Evolutionary conservation across 2,113 vertebrate species (phyloP), one percentile per base, ranked within the genome.

Genomic region (Miniopterus natalensis): DNA sequence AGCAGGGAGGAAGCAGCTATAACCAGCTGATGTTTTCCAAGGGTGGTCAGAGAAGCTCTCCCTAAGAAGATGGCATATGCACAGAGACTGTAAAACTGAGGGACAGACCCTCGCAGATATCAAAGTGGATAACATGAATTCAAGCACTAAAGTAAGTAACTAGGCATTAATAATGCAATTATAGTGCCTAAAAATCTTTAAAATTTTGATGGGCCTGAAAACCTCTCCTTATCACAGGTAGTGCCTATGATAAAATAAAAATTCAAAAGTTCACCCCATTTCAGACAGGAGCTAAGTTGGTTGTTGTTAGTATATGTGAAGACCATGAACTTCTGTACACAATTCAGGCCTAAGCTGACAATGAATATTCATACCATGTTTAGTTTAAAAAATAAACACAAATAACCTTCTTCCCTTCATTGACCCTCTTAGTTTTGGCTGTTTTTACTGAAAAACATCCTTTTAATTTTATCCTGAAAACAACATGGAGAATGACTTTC

Each of bases 401-500:
- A 96, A 97, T 92, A 96, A 90, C 51, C 61, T 83, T 80, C 61
- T 1, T 71, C 73, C 96, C 36, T 90, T 92, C 57, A 86, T 10
- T 88, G 83, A 94, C 91, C 86, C 95, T 89, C 86, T 86, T 80
- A 89, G 12, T 84, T 91, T 97, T 97, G 97, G 95, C 97, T 84
- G 27, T 92, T 86, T 70, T 88, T 86, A 92, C 77, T 97, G 81
- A 92, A 96, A 98, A 97, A 97, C 31, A 70, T 94, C 36, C 89
- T 96, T 93, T 97, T 94, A 98, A 94, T 97, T 97, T 96, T 95
- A 92, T 80, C 47, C 91, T 95, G 94, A 93, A 97, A 94, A 97
- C 90, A 97, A 84, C 97, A 96, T 63, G 70, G 95, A 97, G 51
- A 95, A 84, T 20, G 51, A 40, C 36, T 97, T 97, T 97, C 96